Evolutionary conservation across 1,140 invertebrate species (phyloP), one percentile per base, ranked within the genome.

Genomic region (Eriocheir sinensis): DNA sequence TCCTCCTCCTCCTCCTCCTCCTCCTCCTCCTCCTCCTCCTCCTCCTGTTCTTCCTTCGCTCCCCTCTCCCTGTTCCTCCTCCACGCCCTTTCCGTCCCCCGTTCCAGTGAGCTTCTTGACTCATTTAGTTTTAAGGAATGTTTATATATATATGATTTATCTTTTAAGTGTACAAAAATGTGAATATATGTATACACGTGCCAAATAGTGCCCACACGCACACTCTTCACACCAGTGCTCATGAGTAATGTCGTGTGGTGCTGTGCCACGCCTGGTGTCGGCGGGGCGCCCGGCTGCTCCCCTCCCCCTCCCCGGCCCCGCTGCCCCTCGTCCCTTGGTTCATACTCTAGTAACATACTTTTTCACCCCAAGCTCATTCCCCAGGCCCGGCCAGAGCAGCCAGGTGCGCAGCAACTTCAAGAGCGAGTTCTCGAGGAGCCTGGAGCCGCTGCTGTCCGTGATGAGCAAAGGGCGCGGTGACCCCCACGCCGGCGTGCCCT

Each of bases 341-440:
- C 91, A 80, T 21, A 83, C 41, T 85, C 41, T 86, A 91, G 79
- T 94, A 91, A 86, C 60, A 15, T 91, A 91, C 89, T 90, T 94
- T 94, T 94, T 91, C 80, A 91, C 89, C 81, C 93, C 30, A 94
- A 94, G 93, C 53, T 96, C 44, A 94, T 95, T 95, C 96, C 96
- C 79, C 96, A 97, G 97, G 94, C 97, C 97, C 27, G 96, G 97
- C 48, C 97, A 97, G 96, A 97, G 97, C 32, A 97, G 97, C 95
- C 96, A 97, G 94, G 97, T 98, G 6, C 97, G 97, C 94, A 97
- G 97, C 0, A 98, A 98, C 95, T 98, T 98, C 96, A 97, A 97
- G 95, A 97, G 96, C 60, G 98, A 98, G 95, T 98, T 98, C 95
- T 97, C 97, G 1, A 97, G 97, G 72, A 97, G 97, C 60, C 96